Evolutionary conservation across 2,797 vertebrate genomes (phyloP), one percentile per base, ranked within the genome.

Genomic region (Poeciliopsis turneri): DNA sequence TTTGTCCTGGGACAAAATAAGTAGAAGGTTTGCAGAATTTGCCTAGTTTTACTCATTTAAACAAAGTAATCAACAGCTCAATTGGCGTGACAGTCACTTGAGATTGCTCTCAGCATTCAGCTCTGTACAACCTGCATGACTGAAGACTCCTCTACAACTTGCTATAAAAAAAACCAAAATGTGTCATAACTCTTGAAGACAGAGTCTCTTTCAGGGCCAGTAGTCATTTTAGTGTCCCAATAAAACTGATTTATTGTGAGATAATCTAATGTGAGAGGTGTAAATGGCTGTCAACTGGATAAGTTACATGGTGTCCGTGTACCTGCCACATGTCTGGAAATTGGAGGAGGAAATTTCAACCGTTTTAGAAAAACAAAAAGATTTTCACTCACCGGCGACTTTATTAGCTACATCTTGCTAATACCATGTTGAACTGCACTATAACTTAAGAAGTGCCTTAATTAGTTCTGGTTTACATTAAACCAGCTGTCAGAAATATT

Each of bases 51-150:
- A 92, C 90, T 93, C 80, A 90, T 92, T 89, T 86, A 83, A 92
- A 92, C 85, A 75, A 92, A 93, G 84, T 85, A 89, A 90, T 93
- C 90, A 90, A 84, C 57, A 30, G 81, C 79, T 89, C 84, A 87
- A 87, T 86, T 90, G 85, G 82, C 87, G 84, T 91, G 88, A 92
- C 87, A 84, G 86, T 91, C 90, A 93, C 90, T 93, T 90, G 91
- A 88, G 82, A 75, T 85, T 47, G 79, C 86, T 82, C 77, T 90
- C 82, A 25, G 68, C 74, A 72, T 82, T 82, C 76, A 23, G 87
- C 79, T 76, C 73, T 53, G 72, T 87, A 85, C 89, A 90, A 87
- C 74, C 81, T 84, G 89, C 88, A 77, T 51, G 69, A 86, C 81
- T 86, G 78, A 83, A 84, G 84, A 79, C 79, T 82, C 77, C 76